Evolutionary conservation across 2,797 vertebrate genomes (phyloP), one percentile per base, ranked within the genome.

Genomic region (Microhierax caerulescens): DNA sequence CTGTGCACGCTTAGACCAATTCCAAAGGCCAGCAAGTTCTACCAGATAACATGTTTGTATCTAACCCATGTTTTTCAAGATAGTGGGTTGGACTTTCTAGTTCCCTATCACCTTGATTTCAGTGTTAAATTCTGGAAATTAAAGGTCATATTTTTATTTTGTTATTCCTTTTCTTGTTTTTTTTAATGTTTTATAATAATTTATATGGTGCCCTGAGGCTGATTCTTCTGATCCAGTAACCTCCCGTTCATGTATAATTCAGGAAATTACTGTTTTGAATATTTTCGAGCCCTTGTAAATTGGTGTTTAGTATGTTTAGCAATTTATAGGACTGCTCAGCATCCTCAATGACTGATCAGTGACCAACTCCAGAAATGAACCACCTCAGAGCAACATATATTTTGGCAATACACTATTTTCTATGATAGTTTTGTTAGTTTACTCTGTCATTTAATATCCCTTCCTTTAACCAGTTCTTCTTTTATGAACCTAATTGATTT

Each of bases 401-500:
- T 80, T 90, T 82, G 37, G 22, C 45, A 92, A 53, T 69, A 59
- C 27, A 13, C 50, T 47, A 2, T 68, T 45, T 51, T 84, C 85
- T 85, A 5, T 67, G 7, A 57, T 86, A 93, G 73, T 79, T 65
- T 85, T 74, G 87, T 74, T 37, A 56, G 56, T 96, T 97, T 90
- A 84, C 60, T 85, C 82, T 94, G 82, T 97, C 60, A 45, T 95
- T 88, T 92, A 84, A 81, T 93, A 91, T 65, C 82, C 86, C 70
- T 82, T 93, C 70, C 67, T 87, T 97, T 93, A 93, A 69, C 74
- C 56, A 70, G 45, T 91, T 79, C 82, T 96, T 91, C 56, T 95
- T 95, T 97, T 97, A 91, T 97, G 94, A 97, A 83, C 95, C 98
- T 98, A 98, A 98, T 97, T 97, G 82, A 98, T 98, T 98, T 98